Conservation (phyloP, 2,113 vertebrate species). For the Eulacestoma nigropectus region DNA sequence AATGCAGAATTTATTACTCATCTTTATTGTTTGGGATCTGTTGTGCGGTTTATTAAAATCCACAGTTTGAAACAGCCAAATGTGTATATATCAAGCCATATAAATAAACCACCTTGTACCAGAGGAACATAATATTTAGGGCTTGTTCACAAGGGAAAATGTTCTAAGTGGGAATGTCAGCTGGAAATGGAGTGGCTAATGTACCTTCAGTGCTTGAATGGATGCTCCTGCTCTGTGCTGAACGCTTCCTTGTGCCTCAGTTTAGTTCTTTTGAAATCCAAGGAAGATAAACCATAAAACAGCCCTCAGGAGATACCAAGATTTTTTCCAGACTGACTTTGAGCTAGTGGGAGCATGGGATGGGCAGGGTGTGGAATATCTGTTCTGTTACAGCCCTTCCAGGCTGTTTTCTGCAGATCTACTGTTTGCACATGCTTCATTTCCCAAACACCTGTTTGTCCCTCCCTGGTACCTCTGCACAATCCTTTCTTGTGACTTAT, state of each 20-base stretch:
- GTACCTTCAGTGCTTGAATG: not conserved
- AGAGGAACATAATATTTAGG: not conserved
- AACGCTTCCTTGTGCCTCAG: not conserved
- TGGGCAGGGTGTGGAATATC: not conserved
- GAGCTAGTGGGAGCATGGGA: not conserved
- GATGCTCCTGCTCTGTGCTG: not conserved
- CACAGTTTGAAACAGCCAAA: not conserved
- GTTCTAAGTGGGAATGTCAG: not conserved
- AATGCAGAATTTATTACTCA: not conserved
- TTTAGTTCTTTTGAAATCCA: not conserved
- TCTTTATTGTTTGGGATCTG: not conserved
- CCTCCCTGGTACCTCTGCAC: not conserved
- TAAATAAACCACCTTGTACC: not conserved
- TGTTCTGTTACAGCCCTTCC: not conserved
- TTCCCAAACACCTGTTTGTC: not conserved
- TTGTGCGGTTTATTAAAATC: not conserved
- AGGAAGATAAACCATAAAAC: not conserved
- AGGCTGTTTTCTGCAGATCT: not conserved
- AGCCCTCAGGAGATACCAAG: not conserved
- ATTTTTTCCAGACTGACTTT: not conserved
- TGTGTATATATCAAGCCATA: not conserved
- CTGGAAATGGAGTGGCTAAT: not conserved
- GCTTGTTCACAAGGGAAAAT: not conserved
- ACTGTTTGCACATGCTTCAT: not conserved
- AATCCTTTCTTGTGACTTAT: not conserved